phyloP scores from a whole-genome alignment of 1,140 invertebrate species.

The Temnothorax nylanderi region DNA sequence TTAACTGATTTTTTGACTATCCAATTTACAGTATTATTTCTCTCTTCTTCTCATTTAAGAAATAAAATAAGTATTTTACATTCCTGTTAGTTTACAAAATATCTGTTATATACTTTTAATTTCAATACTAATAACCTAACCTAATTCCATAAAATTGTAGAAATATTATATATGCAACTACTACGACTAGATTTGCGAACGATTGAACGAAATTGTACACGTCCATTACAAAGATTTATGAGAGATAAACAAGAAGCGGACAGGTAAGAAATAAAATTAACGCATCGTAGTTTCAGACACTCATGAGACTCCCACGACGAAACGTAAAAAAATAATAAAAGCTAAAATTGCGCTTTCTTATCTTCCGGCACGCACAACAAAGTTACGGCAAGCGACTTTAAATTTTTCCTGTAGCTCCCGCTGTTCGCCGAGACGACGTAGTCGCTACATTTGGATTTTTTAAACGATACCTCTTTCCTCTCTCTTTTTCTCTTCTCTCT shows the following conservation, averaged over 20 bases:
- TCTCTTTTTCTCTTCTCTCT: neutral
- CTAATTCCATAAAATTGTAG: neutral
- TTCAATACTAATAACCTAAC: neutral
- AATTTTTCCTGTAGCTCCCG: neutral
- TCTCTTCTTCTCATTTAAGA: neutral
- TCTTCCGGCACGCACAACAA: neutral
- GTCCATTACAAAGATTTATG: conserved; percentile 1
- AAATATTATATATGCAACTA: neutral
- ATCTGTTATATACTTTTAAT: neutral
- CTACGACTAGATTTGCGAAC: neutral
- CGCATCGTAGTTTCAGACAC: neutral
- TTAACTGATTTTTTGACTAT: neutral
- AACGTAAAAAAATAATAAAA: conserved; percentile 40
- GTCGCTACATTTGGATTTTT: conserved; percentile 8
- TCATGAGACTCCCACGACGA: neutral
- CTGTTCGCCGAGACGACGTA: neutral
- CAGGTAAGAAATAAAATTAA: conserved; percentile 45
- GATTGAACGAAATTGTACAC: neutral
- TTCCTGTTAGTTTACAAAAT: too few relatives aligned
- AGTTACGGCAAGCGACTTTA: neutral
- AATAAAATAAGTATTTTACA: neutral
- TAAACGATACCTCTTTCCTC: neutral
- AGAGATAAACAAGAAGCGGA: conserved; percentile 3
- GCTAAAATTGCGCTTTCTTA: neutral
- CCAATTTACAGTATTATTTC: neutral